Evolutionary conservation across 2,888 invertebrate genomes (phyloP).

Genomic region (Diarsia mendica): DNA sequence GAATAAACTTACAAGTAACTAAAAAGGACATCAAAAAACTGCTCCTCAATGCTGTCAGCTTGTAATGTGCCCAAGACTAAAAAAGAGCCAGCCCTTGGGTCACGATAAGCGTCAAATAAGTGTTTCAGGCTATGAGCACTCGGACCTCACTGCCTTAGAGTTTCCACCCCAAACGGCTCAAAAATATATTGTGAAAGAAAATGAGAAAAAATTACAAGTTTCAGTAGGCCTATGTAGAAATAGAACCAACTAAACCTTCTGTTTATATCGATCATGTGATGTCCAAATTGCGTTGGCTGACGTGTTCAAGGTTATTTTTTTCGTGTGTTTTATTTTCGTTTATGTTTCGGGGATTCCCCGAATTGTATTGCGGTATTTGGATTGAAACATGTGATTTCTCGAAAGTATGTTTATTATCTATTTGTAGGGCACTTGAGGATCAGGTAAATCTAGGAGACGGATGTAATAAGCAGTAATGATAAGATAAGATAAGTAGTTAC

Average conservation of each 20-base stretch:
- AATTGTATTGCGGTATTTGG: neutral
- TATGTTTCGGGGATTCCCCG: conserved; percentile 32
- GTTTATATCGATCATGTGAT: neutral
- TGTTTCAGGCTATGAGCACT: too few relatives aligned
- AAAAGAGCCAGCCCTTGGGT: too few relatives aligned
- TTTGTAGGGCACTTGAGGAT: neutral
- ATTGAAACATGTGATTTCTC: neutral
- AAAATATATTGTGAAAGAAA: neutral
- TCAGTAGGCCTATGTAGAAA: too few relatives aligned
- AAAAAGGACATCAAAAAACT: too few relatives aligned
- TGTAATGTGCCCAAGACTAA: too few relatives aligned
- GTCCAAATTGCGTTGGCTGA: neutral
- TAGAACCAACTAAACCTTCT: conserved; percentile 22
- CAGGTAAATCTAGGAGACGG: neutral
- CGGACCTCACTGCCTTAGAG: too few relatives aligned
- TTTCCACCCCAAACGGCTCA: too few relatives aligned
- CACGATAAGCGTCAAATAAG: too few relatives aligned
- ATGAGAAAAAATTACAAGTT: neutral
- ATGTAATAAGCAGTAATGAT: neutral
- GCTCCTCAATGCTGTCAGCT: too few relatives aligned
- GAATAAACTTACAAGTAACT: too few relatives aligned
- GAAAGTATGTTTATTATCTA: conserved; percentile 12
- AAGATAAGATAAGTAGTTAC: neutral
- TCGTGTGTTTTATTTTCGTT: conserved; percentile 12
- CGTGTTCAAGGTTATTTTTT: conserved; percentile 47